A percentile compares a stretch with the other conserved stretches of the same genome.
phyloP scores from a whole-genome alignment of 2,797 vertebrate genomes.

The Champsocephalus esox region DNA sequence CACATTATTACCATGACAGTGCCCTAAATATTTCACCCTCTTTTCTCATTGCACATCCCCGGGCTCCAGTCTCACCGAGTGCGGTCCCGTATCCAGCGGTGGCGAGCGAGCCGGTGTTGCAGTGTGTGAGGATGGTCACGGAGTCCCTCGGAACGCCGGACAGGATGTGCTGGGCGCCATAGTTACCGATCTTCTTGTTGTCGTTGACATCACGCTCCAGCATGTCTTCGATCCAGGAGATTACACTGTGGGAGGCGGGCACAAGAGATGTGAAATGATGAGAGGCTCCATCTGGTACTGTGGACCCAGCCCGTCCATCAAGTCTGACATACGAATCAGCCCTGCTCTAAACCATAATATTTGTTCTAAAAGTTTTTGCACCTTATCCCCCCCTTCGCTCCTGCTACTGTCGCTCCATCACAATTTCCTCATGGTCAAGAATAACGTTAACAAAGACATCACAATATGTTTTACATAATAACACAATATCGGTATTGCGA shows the following conservation, averaged over 20 bases:
- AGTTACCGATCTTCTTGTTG: constrained; percentile 92
- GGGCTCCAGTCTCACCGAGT: constrained; percentile 83
- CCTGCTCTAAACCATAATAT: too few relatives aligned
- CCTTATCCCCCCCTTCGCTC: background rate
- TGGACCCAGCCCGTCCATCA: constrained; percentile 33
- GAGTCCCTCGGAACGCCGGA: constrained; percentile 84
- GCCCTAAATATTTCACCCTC: background rate
- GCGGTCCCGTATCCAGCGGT: constrained; percentile 94
- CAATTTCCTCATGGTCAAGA: background rate
- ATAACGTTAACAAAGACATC: too few relatives aligned
- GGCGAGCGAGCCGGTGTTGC: constrained; percentile 93
- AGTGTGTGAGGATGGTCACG: constrained; percentile 92
- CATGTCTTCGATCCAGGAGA: constrained; percentile 90
- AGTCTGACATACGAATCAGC: background rate
- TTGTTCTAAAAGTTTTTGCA: background rate
- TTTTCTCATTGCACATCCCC: constrained; percentile 3
- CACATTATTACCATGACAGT: constrained; percentile 29
- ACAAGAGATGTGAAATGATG: constrained; percentile 42
- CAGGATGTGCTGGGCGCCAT: constrained; percentile 91
- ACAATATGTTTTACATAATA: too few relatives aligned
- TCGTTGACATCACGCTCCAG: constrained; percentile 90
- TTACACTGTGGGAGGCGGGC: constrained; percentile 81
- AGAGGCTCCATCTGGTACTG: constrained; percentile 24
- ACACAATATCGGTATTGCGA: too few relatives aligned
- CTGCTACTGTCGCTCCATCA: background rate